Evolutionary conservation across 2,113 vertebrate genomes (phyloP).

Genomic region (Neogale vison): DNA sequence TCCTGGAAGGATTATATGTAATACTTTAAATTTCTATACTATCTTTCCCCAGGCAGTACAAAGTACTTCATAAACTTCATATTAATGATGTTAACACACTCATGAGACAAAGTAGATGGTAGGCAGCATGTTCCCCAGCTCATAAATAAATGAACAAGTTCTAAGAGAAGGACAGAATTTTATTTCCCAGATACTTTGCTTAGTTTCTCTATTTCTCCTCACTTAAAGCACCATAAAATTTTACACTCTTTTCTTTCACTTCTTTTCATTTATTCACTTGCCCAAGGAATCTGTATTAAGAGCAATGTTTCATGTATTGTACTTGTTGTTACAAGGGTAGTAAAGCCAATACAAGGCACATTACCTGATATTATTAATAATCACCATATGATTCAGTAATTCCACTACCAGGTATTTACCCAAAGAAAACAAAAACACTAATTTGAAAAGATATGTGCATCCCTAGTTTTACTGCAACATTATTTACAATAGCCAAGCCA

Average conservation of each 20-base stretch:
- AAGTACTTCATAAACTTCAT: conserved; percentile 51
- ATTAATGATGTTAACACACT: conserved; percentile 41
- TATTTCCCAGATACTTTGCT: conserved; percentile 1
- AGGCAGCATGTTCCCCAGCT: neutral
- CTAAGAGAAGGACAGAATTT: neutral
- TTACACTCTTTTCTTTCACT: neutral
- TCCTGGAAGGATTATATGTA: neutral
- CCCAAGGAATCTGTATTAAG: neutral
- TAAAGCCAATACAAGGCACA: neutral
- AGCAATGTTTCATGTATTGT: neutral
- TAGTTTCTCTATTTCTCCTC: neutral
- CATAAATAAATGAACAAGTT: conserved; percentile 45
- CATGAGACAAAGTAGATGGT: neutral
- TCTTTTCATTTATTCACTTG: neutral
- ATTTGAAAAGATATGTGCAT: neutral
- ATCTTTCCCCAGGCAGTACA: conserved; percentile 35
- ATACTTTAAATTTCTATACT: conserved; percentile 42
- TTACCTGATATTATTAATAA: neutral
- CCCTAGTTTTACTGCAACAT: neutral
- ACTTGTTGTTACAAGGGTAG: neutral
- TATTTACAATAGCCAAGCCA: neutral
- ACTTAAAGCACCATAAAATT: conserved; percentile 3
- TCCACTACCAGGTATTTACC: neutral
- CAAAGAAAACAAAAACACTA: neutral
- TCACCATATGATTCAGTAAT: neutral